Evolutionary conservation across 1,140 invertebrate genomes (phyloP), one percentile per base, ranked within the genome.

Genomic region (Drosophila erecta): DNA sequence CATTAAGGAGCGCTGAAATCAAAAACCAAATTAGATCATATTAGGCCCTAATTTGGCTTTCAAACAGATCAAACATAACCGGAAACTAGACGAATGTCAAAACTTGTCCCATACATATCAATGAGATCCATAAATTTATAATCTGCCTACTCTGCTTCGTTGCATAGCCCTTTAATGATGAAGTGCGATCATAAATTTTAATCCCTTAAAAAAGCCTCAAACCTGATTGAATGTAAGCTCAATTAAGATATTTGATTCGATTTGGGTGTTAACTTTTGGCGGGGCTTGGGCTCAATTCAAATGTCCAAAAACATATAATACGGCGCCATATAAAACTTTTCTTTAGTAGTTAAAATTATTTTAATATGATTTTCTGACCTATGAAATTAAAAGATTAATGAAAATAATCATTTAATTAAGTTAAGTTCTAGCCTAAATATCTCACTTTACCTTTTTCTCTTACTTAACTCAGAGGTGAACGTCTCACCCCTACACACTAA

Each of bases 151-250:
- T 70, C 64, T 47, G 64, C 51, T 57, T 27, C 33, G 66, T 17
- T 33, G 67, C 50, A 55, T 38, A 56, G 64, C 33, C 27, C 50
- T 70, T 69, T 70, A 70, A 70, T 70, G 66, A 70, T 49, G 66
- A 70, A 70, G 66, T 70, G 66, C 66, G 66, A 70, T 70, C 66
- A 70, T 70, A 70, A 70, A 70, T 70, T 70, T 70, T 70, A 70
- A 70, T 70, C 47, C 64, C 50, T 15, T 40, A 22, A 40, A 50
- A 50, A 47, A 35, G 67, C 41, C 66, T 20, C 14, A 70, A 71
- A 71, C 67, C 65, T 70, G 67, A 71, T 71, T 71, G 51, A 53
- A 71, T 71, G 67, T 70, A 71, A 70, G 47, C 67, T 70, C 67
- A 70, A 70, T 71, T 57, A 70, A 47, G 54, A 70, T 46, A 38